Evolutionary conservation across 1,140 invertebrate species (phyloP), one percentile per base, ranked within the genome.

Genomic region (Acyrthosiphon pisum): DNA sequence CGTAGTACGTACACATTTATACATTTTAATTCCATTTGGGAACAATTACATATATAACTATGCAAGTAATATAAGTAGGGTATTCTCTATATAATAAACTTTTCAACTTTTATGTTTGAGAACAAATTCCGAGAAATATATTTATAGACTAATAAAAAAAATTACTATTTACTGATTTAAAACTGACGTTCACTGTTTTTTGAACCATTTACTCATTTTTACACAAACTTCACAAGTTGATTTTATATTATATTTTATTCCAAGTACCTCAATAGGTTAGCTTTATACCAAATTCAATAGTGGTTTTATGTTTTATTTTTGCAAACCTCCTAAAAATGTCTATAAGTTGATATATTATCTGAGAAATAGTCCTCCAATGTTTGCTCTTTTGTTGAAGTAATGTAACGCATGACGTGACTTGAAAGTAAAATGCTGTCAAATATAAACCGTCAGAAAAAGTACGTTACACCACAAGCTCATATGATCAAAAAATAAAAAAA

Each of bases 331-430:
- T 44, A 90, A 90, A 90, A 68, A 90, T 35, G 41, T 68, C 23
- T 68, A 53, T 53, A 44, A 44, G 6, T 44, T n/a, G 35, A 30
- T 44, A 53, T 37, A 89, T n/a, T n/a, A n/a, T 89, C 8, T 20
- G 35, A 46, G 8, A 68, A 35, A 90, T 68, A 44, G 1, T 56
- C 50, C 35, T 90, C 89, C 35, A 18, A 20, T 56, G 14, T 90
- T 60, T 44, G 53, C 53, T n/a, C 50, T 90, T 53, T 90, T 90
- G 68, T 44, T 68, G 37, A 90, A 68, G 35, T n/a, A 18, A 90
- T 37, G 48, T 50, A n/a, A 88, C 30, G 88, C 30, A 50, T 41
- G 53, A 68, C 56, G 53, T 90, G 50, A 90, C 50, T 60, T 60
- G 11, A 60, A 11, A 68, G 60, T 44, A 44, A n/a, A 68, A 26